Percentiles rank a stretch among this genome's conserved stretches.
Evolutionary conservation across 2,888 invertebrate genomes (phyloP).

Genomic region (Isotomurus palustris): DNA sequence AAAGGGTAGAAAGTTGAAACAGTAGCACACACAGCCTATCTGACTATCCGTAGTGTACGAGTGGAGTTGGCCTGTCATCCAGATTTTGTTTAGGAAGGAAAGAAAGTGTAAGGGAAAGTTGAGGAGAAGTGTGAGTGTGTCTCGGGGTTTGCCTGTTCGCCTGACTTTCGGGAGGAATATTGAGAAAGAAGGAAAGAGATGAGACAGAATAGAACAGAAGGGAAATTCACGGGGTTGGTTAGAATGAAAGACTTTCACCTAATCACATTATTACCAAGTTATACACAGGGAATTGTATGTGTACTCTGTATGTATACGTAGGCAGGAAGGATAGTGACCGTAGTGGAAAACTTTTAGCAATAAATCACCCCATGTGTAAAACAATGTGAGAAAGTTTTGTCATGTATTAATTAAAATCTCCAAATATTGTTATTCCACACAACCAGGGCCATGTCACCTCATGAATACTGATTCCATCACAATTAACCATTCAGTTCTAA

Average conservation of each 20-base stretch:
- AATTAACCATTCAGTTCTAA: constrained; percentile 9
- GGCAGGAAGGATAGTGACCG: constrained; percentile 10
- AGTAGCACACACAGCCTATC: too few relatives aligned
- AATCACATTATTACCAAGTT: constrained; percentile 10
- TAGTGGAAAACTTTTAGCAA: constrained; percentile 39
- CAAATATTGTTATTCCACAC: constrained; percentile 46
- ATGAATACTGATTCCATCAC: constrained; percentile 33
- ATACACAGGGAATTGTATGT: neutral
- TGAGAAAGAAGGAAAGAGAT: neutral
- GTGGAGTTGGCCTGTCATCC: too few relatives aligned
- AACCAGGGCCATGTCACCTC: constrained; percentile 31
- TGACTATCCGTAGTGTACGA: too few relatives aligned
- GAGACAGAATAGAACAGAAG: neutral
- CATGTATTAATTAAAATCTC: constrained; percentile 47
- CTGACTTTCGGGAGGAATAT: neutral
- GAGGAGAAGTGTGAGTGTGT: too few relatives aligned
- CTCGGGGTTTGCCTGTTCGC: too few relatives aligned
- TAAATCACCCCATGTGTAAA: constrained; percentile 45
- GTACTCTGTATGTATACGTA: neutral
- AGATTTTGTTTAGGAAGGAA: too few relatives aligned
- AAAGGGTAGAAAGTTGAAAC: too few relatives aligned
- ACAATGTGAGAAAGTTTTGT: constrained; percentile 47
- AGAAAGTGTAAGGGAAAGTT: too few relatives aligned
- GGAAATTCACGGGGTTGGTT: neutral
- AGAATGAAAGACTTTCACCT: constrained; percentile 9